Evolutionary conservation across 2,888 invertebrate genomes (phyloP).

Genomic region (Ectemnius lituratus): DNA sequence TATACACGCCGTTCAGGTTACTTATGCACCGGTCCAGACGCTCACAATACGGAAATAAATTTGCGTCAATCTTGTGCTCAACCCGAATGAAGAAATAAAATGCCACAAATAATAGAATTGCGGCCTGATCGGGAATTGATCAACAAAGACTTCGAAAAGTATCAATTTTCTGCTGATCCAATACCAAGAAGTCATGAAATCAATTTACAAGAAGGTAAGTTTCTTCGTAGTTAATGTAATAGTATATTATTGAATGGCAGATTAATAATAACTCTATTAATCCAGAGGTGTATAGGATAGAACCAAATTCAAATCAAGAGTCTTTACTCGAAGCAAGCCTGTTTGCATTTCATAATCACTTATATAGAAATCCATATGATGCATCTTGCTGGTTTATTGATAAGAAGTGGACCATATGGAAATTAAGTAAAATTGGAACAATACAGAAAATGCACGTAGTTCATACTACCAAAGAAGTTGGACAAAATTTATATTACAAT

Average conservation of each 20-base stretch:
- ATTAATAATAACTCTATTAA: background rate
- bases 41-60: too few species aligned
- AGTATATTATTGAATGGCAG: background rate
- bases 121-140: constrained; percentile 65
- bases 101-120: constrained; percentile 71
- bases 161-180: constrained; percentile 69
- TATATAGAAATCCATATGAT: constrained; percentile 72
- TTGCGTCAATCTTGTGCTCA: too few species aligned
- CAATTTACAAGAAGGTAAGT: constrained; percentile 61
- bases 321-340: constrained; percentile 72
- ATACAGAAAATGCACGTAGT: constrained; percentile 55
- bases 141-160: constrained; percentile 71
- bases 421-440: constrained; percentile 50
- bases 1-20: too few species aligned
- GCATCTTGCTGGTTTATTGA: constrained; percentile 73
- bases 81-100: constrained; percentile 33
- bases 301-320: constrained; percentile 66
- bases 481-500: constrained; percentile 60
- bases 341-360: constrained; percentile 75
- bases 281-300: constrained; percentile 67
- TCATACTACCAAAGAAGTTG: constrained; percentile 14
- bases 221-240: background rate
- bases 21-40: too few species aligned
- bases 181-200: constrained; percentile 59
- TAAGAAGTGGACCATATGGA: constrained; percentile 65